Base-by-base conservation (phyloP, 2,797 vertebrate genomes). In the Halcyon smyrnensis region DNA sequence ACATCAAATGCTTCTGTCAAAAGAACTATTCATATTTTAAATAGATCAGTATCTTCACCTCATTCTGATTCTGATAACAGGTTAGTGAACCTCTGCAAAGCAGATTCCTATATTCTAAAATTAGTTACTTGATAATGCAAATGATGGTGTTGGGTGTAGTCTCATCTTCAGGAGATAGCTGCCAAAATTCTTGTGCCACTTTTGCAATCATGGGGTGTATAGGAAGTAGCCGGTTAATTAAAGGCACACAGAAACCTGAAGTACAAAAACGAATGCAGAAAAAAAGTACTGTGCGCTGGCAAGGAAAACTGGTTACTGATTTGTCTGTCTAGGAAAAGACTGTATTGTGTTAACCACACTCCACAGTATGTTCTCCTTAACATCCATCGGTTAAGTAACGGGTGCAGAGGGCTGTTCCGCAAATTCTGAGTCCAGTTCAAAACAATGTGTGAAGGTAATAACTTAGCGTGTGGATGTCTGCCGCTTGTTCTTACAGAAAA, bases 31-130 rank as follows among this genome's bases (percentile, higher is more conserved):
- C 98, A 92, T 53, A 60, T 87, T 95, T 89, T 96, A 94, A 96
- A 95, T 71, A 96, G 97, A 84, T 87, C 93, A 9, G 68, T 96
- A 12, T 89, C 95, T 41, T 96, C 98, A 45, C 87, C 97, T 36
- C 97, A 95, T 54, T 28, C 91, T 77, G 97, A 98, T 41, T 57
- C 96, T 64, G 98, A 98, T 56, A 97, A 25, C 91, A 98, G 97
- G 98, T 98, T 84, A 95, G 98, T 97, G 77, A 19, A 46, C 20
- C 11, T 62, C 32, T 51, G 34, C 39, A 68, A 68, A 88, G 19
- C 15, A 74, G 12, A 92, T 86, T 68, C 28, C 60, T 56, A 1
- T 60, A 84, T 70, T 85, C 68, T 67, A 25, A 83, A 65, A 68
- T 45, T 8, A 67, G 6, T 43, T 46, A 54, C 21, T 87, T 45